Conservation (phyloP, 2,888 invertebrate genomes). For the Acrobeloides nanus region DNA sequence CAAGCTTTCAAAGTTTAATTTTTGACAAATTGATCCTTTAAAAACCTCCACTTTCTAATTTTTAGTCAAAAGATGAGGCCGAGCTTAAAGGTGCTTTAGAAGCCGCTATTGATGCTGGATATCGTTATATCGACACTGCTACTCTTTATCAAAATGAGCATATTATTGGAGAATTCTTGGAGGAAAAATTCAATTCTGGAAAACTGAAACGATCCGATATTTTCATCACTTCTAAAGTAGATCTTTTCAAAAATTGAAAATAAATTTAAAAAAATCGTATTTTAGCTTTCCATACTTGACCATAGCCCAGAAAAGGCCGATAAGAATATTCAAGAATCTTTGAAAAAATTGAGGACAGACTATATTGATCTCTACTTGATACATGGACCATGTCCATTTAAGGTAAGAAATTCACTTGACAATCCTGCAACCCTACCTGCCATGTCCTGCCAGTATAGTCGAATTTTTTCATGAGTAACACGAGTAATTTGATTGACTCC, state of each 20-base stretch:
- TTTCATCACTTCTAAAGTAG: slow-evolving; percentile 43
- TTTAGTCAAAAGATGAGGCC: too few relatives aligned
- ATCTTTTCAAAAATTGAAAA: too few relatives aligned
- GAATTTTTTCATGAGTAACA: too few relatives aligned
- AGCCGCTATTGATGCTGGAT: slow-evolving; percentile 39
- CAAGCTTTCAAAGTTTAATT: too few relatives aligned
- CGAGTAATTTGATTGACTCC: too few relatives aligned
- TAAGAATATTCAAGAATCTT: slow-evolving; percentile 11
- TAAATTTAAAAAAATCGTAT: too few relatives aligned
- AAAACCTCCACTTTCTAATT: too few relatives aligned
- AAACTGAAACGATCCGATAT: slow-evolving; percentile 56
- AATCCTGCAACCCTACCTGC: too few relatives aligned
- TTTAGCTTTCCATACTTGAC: slow-evolving; percentile 8
- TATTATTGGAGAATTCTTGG: slow-evolving; percentile 61
- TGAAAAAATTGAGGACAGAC: slow-evolving; percentile 15
- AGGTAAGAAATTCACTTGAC: too few relatives aligned
- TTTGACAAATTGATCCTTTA: too few relatives aligned
- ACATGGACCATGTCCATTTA: slow-evolving; percentile 25
- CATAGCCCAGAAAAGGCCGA: slow-evolving; percentile 10
- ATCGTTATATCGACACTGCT: slow-evolving; percentile 52
- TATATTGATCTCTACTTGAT: slow-evolving; percentile 21
- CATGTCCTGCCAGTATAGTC: too few relatives aligned
- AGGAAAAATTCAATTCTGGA: slow-evolving; percentile 30
- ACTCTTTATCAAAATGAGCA: slow-evolving; percentile 67
- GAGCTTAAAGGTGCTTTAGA: slow-evolving; percentile 27